Base-by-base conservation (phyloP, 2,113 vertebrate species). In the Nycticebus coucang region DNA sequence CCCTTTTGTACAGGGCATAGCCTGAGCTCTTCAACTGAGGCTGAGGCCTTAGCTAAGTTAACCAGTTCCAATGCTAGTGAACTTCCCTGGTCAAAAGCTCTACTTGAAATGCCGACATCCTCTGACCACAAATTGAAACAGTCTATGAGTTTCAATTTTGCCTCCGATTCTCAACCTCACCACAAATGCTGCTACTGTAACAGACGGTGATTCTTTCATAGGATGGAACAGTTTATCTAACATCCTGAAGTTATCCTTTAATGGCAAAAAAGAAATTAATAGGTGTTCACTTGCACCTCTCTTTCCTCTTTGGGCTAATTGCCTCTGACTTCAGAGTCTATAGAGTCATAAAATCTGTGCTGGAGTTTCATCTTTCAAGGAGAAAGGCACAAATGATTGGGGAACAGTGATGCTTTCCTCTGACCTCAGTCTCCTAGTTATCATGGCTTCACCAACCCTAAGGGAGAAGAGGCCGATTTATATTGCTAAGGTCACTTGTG, bases 291-390 rank as follows among this genome's bases (percentile, higher is more conserved):
- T 90, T 85, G 11, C 24, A 64, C 72, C 4, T 4, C 22, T 68
- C 24, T 26, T 30, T 78, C 33, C 14, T 53, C 30, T 94, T 92
- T 59, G 50, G 50, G 60, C 87, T 93, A 86, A 85, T 72, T 84
- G 90, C 19, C 66, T 91, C 60, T 81, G 35, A 95, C 55, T 80
- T 94, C 28, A 18, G 37, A 12, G 57, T 89, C n/a, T 92, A 37
- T 26, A 13, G 33, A 57, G 84, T 89, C 80, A 89, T 91, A 95
- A 72, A 86, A 83, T 41, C 14, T 41, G 50, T 87, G 78, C 30
- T 96, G 28, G 5, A 41, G 59, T 89, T 94, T 91, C 37, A 37
- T 91, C 78, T 96, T 96, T 66, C n/a, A 96, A 86, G 59, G 59
- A 53, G 71, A 94, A 87, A 77, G 83, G 45, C 14, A 79, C 13